Evolutionary conservation across 2,113 vertebrate genomes (phyloP).

Genomic region (Steatornis caripensis): DNA sequence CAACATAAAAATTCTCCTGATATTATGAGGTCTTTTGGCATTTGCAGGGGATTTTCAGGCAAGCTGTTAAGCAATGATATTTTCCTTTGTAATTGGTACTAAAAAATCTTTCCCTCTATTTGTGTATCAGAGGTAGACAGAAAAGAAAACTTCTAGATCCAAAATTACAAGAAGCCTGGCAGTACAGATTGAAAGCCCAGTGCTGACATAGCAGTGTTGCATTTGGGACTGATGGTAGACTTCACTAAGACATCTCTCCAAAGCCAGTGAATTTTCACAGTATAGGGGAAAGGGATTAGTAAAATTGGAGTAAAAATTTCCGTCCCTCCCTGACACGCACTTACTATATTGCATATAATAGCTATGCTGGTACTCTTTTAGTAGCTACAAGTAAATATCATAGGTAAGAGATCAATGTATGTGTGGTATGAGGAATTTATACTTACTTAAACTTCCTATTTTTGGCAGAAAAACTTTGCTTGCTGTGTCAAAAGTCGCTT

Average conservation of each 20-base stretch:
- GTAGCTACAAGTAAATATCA: neutral
- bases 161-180: neutral
- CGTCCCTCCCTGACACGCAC: neutral
- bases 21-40: neutral
- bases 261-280: neutral
- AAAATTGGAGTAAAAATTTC: neutral
- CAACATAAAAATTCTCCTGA: neutral
- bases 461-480: neutral
- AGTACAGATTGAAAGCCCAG: neutral
- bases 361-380: neutral
- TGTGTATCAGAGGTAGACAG: neutral
- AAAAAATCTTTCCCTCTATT: neutral
- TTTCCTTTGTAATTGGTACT: neutral
- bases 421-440: neutral
- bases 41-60: neutral
- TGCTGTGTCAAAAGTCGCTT: neutral
- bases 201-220: neutral
- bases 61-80: neutral
- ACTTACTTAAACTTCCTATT: neutral
- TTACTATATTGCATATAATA: neutral
- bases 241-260: neutral
- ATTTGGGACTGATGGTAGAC: neutral
- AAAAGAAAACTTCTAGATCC: neutral
- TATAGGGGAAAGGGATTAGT: neutral
- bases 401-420: neutral